Evolutionary conservation across 1,140 invertebrate species (phyloP).

Genomic region (Callitettix versicolor): DNA sequence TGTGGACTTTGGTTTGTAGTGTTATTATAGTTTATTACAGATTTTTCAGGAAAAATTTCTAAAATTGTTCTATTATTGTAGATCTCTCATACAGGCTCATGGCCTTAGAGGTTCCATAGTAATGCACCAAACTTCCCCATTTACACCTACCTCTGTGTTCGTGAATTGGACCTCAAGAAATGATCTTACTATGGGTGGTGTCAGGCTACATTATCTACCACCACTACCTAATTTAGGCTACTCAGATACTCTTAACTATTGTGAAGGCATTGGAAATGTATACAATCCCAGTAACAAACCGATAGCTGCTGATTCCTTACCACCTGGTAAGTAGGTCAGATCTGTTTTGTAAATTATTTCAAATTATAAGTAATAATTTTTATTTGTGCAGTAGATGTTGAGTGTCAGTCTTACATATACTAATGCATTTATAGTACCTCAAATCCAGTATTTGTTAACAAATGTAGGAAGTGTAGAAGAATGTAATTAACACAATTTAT

Average conservation of each 20-base stretch:
- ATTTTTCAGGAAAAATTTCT: too few relatives aligned
- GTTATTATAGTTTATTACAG: too few relatives aligned
- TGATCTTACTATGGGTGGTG: constrained; percentile 37
- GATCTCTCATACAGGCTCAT: constrained; percentile 61
- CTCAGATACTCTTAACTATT: constrained; percentile 33
- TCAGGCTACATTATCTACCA: constrained; percentile 59
- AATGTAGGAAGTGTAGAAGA: too few relatives aligned
- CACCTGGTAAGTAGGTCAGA: constrained; percentile 17
- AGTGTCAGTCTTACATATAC: too few relatives aligned
- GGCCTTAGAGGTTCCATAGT: constrained; percentile 72
- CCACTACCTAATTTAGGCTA: constrained; percentile 15
- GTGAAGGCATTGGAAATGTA: constrained; percentile 41
- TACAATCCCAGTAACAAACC: constrained; percentile 51
- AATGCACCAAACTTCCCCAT: constrained; percentile 70
- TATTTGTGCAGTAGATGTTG: too few relatives aligned
- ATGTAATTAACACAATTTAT: too few relatives aligned
- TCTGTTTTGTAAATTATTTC: too few relatives aligned
- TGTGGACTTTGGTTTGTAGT: too few relatives aligned
- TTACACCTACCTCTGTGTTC: constrained; percentile 65
- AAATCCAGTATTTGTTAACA: too few relatives aligned
- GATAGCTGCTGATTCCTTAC: constrained; percentile 18
- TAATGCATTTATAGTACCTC: too few relatives aligned
- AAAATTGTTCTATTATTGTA: too few relatives aligned
- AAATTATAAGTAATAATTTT: too few relatives aligned
- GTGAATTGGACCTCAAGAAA: constrained; percentile 30